Base-by-base conservation (phyloP, 2,797 vertebrate genomes). In the Avahi laniger region DNA sequence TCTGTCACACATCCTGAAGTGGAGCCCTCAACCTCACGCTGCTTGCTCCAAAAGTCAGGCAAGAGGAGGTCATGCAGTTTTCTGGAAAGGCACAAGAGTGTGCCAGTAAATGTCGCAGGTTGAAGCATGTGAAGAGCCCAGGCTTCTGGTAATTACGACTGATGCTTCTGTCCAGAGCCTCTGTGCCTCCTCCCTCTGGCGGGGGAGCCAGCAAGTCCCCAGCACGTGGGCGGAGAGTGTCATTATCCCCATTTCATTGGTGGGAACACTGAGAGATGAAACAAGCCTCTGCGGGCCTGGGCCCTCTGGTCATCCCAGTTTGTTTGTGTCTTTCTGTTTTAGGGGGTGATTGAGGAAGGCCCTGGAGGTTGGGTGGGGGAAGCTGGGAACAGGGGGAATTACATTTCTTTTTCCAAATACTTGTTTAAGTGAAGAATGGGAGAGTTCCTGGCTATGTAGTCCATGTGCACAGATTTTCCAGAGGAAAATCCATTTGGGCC, bases 161-260 rank as follows among this genome's bases (percentile, higher is more conserved):
- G 84, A 78, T 24, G 78, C 81, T 52, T 92, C 18, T 85, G 89
- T 72, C 92, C 87, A 80, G 72, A 24, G 84, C 67, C 0, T 24
- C 48, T 4, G n/a, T 14, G 85, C 87, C 9, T 89, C 92, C 26
- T 48, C 43, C 75, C 76, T 59, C 80, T 33, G 17, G 69, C 46
- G 41, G 83, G 72, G 78, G 73, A 78, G 35, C 28, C 81, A 52
- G 65, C 86, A 13, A 15, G 12, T 67, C 75, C 54, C 73, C 54
- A 82, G 82, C 15, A 2, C 70, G 67, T 63, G 50, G 69, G 89
- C 24, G 35, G 75, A 86, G 57, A 87, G 84, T 50, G 30, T 95
- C 81, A 92, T 92, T 97, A 95, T 79, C 93, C 79, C 90, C 81
- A 26, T 94, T 96, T 95, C 92, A 86, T 73, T 93, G 92, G 89